Evolutionary conservation across 2,888 invertebrate species (phyloP), one percentile per base, ranked within the genome.

Genomic region (Drosophila maculinotata): DNA sequence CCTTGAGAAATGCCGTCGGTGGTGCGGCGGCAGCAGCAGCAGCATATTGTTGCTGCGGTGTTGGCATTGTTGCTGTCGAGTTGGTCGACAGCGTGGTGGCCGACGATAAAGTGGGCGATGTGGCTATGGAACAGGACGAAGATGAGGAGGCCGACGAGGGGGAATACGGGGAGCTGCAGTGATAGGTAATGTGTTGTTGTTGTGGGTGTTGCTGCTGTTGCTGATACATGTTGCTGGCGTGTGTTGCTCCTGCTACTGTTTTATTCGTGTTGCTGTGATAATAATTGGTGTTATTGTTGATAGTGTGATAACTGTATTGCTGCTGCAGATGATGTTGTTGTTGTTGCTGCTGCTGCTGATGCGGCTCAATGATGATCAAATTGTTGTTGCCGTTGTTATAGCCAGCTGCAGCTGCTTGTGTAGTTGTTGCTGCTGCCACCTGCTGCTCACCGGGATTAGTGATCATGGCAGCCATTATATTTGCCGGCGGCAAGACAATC

Each of bases 401-500:
- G 41, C 66, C 66, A 58, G 68, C 65, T 36, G 73, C 75, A 20
- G 20, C 44, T 60, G 62, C 53, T 45, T 15, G 10, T 38, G 36
- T 10, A 9, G 35, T 0, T 15, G 44, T n/a, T 30, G 42, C 44
- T 63, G 76, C 66, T 70, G 69, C 60, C n/a, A n/a, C n/a, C 69
- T 73, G 88, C 60, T 75, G 80, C 66, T 83, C 82, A 71, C 75
- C 70, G 14, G 87, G 89, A 80, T 82, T 89, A 79, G 87, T 92
- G 87, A 93, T 92, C 80, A 91, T 87, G 69, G 94, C 93, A 90
- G 94, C 94, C 94, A 95, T 94, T 90, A 94, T 93, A 89, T 94
- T 94, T 90, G 96, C 96, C 91, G 96, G 96, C 91, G 96, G 96
- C 94, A 97, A 93, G 91, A 95, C 95, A 92, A 97, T 95, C 90